Conservation (phyloP, 2,888 invertebrate genomes). For the Phanerotoma sp. region DNA sequence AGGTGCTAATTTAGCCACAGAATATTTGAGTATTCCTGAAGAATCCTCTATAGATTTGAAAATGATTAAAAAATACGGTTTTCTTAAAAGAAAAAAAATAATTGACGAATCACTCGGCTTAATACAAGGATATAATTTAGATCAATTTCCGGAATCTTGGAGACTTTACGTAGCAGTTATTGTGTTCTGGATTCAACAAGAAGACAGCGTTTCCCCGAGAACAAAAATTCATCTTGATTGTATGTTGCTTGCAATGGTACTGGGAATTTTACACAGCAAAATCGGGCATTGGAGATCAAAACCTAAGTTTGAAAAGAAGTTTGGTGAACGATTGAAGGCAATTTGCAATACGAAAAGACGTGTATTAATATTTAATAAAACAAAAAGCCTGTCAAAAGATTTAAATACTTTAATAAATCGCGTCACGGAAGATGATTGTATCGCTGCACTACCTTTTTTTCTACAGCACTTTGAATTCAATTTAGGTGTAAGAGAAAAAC, state of each 20-base stretch:
- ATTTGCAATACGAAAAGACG: too few species aligned
- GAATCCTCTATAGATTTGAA: slow-evolving; percentile 31
- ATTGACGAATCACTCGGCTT: slow-evolving; percentile 61
- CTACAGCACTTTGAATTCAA: slow-evolving; percentile 64
- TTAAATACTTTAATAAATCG: slow-evolving; percentile 47
- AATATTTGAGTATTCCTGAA: not conserved
- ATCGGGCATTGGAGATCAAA: slow-evolving; percentile 62
- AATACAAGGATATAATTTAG: slow-evolving; percentile 50
- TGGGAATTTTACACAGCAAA: slow-evolving; percentile 63
- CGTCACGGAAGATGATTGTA: slow-evolving; percentile 63
- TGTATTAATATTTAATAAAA: too few species aligned
- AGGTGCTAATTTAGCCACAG: too few species aligned
- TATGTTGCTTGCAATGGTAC: slow-evolving; percentile 62
- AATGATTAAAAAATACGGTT: slow-evolving; percentile 46
- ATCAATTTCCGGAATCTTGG: slow-evolving; percentile 62
- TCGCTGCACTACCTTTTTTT: slow-evolving; percentile 63
- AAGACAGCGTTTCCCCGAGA: slow-evolving; percentile 55
- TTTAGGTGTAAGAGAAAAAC: too few species aligned
- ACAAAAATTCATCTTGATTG: slow-evolving; percentile 61
- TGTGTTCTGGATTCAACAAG: slow-evolving; percentile 63
- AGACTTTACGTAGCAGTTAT: slow-evolving; percentile 63
- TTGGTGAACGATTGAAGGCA: slow-evolving; percentile 55
- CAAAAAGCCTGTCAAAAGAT: too few species aligned
- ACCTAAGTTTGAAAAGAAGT: slow-evolving; percentile 59
- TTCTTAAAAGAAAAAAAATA: slow-evolving; percentile 45